phyloP scores from a whole-genome alignment of 1,140 invertebrate species.

The Drosophila repletoides region DNA sequence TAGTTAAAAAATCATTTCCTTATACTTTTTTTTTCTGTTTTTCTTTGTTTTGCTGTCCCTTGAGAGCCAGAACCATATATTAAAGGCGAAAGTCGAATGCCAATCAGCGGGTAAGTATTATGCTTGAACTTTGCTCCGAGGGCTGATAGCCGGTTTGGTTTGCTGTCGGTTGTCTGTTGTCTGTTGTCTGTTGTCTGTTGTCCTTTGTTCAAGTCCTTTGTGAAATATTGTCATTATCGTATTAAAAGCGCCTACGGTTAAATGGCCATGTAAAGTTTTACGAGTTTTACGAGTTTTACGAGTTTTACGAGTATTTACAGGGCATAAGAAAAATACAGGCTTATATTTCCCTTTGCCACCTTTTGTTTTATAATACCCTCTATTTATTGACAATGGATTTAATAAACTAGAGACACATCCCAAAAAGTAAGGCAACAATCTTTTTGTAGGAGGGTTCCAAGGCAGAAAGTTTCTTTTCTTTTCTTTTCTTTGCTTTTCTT shows the following conservation, averaged over 20 bases:
- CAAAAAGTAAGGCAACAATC: too few relatives aligned
- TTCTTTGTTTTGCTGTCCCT: neutral
- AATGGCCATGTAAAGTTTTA: conserved; percentile 50
- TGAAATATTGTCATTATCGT: conserved; percentile 60
- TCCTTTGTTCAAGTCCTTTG: conserved; percentile 28
- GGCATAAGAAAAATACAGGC: conserved; percentile 14
- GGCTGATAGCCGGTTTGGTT: neutral
- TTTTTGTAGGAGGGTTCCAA: too few relatives aligned
- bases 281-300: conserved; percentile 25
- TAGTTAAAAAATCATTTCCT: neutral
- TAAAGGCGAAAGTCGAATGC: neutral
- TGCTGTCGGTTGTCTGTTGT: neutral
- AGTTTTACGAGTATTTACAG: conserved; percentile 47
- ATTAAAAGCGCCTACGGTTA: conserved; percentile 56
- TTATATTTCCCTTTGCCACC: too few relatives aligned
- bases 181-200: neutral
- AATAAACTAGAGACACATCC: too few relatives aligned
- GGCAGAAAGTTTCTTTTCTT: too few relatives aligned
- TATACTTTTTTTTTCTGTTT: neutral
- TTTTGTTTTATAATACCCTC: too few relatives aligned
- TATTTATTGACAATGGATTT: too few relatives aligned
- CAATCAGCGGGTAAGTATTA: neutral
- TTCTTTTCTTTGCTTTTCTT: neutral
- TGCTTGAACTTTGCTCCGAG: neutral
- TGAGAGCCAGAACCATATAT: too few relatives aligned